Conservation (phyloP, 2,113 vertebrate species). For the Heterochromis multidens region DNA sequence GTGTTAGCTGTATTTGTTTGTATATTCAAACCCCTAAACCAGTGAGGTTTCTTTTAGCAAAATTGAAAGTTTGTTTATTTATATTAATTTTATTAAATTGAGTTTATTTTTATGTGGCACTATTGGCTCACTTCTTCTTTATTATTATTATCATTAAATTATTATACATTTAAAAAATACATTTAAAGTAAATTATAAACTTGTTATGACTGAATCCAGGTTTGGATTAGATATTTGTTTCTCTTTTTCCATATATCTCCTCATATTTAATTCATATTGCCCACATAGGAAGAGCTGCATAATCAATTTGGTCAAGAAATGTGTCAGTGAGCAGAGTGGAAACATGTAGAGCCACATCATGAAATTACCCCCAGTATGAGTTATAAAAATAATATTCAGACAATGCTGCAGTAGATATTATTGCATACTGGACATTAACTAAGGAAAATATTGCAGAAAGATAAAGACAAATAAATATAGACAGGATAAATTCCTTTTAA, state of each 20-base stretch:
- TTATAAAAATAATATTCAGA: not conserved
- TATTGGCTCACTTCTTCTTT: too few species aligned
- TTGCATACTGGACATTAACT: not conserved
- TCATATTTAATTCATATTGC: not conserved
- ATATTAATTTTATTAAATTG: too few species aligned
- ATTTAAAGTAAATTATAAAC: not conserved
- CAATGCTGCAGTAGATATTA: not conserved
- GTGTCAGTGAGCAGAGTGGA: not conserved
- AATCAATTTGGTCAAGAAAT: not conserved
- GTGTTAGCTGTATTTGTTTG: not conserved
- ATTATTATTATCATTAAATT: too few species aligned
- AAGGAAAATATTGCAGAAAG: not conserved
- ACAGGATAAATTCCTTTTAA: not conserved
- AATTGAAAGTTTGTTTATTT: not conserved
- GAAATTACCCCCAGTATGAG: not conserved
- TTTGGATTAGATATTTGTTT: not conserved
- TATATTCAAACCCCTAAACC: not conserved
- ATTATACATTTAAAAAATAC: accelerated
- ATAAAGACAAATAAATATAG: not conserved
- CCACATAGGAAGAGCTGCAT: not conserved
- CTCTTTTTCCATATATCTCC: not conserved
- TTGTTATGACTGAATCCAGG: not conserved
- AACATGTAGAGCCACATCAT: not conserved
- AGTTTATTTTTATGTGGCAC: too few species aligned
- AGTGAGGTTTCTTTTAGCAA: accelerated